Conservation (phyloP, 2,113 vertebrate species). For the Phrynosoma blainvillii region DNA sequence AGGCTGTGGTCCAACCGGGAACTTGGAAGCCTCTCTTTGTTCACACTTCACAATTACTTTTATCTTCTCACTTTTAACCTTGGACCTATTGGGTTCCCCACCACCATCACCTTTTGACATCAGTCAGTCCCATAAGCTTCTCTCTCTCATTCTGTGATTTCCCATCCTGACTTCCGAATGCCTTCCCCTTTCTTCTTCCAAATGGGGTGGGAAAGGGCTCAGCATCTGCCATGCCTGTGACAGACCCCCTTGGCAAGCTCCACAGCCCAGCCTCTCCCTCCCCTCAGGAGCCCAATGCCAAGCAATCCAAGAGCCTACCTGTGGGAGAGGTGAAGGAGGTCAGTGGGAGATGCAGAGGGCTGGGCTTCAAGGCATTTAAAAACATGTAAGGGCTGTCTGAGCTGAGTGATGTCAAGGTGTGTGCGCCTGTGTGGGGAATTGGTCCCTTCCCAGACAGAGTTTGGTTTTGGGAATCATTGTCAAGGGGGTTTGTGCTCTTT, state of each 20-base stretch:
- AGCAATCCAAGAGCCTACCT: conserved; percentile 7
- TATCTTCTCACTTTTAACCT: not conserved
- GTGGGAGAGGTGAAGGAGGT: conserved; percentile 19
- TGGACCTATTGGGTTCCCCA: no score
- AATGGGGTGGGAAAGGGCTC: not conserved
- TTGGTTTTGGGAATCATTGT: conserved; percentile 13
- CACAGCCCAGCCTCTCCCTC: not conserved
- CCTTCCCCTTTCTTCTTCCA: not conserved
- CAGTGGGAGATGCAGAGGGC: not conserved
- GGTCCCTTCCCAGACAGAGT: not conserved
- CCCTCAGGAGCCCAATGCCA: not conserved
- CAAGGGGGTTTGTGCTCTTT: not conserved
- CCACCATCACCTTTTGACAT: not conserved
- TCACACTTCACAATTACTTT: not conserved
- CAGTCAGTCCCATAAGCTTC: no score
- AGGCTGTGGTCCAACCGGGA: no score
- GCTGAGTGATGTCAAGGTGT: not conserved
- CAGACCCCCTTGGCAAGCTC: not conserved
- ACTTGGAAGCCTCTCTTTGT: not conserved
- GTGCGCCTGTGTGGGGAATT: not conserved
- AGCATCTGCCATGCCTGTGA: not conserved
- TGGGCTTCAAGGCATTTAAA: conserved; percentile 9
- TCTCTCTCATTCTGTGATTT: not conserved
- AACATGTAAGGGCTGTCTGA: conserved; percentile 6
- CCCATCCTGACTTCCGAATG: not conserved